phyloP scores from a whole-genome alignment of 1,140 invertebrate species.

The Solenopsis invicta region DNA sequence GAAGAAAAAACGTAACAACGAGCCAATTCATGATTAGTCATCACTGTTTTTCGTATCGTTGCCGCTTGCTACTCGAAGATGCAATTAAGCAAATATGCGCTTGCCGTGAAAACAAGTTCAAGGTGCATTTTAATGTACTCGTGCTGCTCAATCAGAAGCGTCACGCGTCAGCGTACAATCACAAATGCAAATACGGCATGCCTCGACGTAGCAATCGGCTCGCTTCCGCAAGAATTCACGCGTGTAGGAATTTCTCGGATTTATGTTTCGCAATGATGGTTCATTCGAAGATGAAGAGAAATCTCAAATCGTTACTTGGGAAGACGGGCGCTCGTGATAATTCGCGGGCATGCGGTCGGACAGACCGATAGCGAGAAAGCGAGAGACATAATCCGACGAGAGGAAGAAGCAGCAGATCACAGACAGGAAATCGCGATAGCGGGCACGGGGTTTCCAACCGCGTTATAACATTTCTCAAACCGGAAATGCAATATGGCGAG shows the following conservation, averaged over 20 bases:
- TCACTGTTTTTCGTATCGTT: conserved; percentile 40
- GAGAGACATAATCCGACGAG: conserved; percentile 5
- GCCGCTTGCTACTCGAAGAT: conserved; percentile 1
- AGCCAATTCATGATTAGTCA: conserved; percentile 50
- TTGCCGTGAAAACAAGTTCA: neutral
- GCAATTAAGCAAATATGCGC: conserved; percentile 45
- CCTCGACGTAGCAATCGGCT: neutral
- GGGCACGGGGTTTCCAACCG: conserved; percentile 59
- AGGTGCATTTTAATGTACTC: neutral
- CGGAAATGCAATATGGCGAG: conserved; percentile 78
- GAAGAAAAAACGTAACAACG: conserved; percentile 59
- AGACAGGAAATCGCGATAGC: conserved; percentile 80
- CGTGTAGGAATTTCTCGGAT: conserved; percentile 8
- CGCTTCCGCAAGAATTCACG: neutral
- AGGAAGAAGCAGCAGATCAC: conserved; percentile 69
- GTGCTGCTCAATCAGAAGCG: neutral
- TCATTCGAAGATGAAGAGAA: neutral
- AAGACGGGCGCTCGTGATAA: conserved; percentile 11
- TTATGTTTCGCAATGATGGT: neutral
- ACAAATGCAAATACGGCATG: neutral
- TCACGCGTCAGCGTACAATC: neutral
- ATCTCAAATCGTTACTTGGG: conserved; percentile 25
- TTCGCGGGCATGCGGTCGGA: conserved; percentile 23
- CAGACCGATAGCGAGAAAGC: neutral
- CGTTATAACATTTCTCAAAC: conserved; percentile 77